These are phyloP conservation scores for Acanthoscelides obtectus DNA, from an alignment of 2,888 invertebrate species.

Conservation along the genomic window DNA sequence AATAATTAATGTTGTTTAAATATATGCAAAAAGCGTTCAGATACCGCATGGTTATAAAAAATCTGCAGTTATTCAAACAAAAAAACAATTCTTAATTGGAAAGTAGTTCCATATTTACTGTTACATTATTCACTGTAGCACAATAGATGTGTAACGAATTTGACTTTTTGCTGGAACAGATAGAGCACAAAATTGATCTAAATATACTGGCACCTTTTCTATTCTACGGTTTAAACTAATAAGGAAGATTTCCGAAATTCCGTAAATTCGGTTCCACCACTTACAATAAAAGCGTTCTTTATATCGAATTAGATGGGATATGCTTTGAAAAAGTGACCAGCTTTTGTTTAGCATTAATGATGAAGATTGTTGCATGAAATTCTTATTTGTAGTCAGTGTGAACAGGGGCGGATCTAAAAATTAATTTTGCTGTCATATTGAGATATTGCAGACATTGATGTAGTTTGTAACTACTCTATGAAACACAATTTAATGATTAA, in stretches of 20 bases:
- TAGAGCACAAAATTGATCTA: background rate
- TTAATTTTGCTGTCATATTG: too few relatives aligned
- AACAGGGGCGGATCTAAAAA: too few relatives aligned
- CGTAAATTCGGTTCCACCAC: background rate
- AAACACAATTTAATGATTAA: too few relatives aligned
- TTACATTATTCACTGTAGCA: background rate
- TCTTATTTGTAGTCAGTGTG: too few relatives aligned
- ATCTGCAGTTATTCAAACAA: background rate
- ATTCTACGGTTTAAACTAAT: background rate
- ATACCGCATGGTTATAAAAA: background rate
- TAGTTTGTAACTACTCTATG: too few relatives aligned
- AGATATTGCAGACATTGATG: too few relatives aligned
- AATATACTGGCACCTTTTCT: background rate
- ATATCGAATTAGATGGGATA: background rate
- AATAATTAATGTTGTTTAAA: background rate
- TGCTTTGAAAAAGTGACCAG: too few relatives aligned
- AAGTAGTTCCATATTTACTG: background rate
- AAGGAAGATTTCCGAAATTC: background rate
- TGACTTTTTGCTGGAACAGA: background rate
- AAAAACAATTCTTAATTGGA: background rate
- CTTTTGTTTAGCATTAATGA: too few relatives aligned
- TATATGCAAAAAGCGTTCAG: background rate
- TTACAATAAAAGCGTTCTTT: background rate
- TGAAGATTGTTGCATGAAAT: too few relatives aligned
- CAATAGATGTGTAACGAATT: background rate